These are phyloP conservation scores for Gorsachius goisagi DNA, from an alignment of 2,113 vertebrate species.

Conservation along the genomic window DNA sequence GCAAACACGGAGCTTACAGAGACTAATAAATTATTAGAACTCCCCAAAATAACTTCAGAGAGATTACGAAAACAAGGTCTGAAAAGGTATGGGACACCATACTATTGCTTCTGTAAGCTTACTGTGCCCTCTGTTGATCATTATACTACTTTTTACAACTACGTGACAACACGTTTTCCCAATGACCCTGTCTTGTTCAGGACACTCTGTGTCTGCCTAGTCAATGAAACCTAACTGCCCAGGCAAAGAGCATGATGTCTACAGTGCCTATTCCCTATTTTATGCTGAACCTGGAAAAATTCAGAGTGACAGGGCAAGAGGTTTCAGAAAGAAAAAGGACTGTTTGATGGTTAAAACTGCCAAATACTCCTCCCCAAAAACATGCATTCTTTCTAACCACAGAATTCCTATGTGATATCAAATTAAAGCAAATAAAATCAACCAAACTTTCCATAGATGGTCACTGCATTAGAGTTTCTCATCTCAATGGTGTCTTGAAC, in stretches of 20 bases:
- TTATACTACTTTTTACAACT: not conserved
- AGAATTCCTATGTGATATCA: not conserved
- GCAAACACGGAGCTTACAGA: not conserved
- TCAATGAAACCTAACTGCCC: not conserved
- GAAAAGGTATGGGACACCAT: not conserved
- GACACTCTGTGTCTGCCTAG: not conserved
- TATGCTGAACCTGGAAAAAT: not conserved
- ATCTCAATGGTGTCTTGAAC: not conserved
- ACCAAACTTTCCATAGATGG: not conserved
- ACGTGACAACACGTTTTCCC: not conserved
- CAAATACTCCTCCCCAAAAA: fast-evolving
- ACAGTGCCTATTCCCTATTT: not conserved
- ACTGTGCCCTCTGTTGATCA: constrained; percentile 28
- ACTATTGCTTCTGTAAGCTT: not conserved
- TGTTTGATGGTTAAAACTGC: not conserved
- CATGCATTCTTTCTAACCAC: not conserved
- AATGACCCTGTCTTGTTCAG: not conserved
- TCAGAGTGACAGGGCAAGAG: not conserved
- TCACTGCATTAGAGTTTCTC: not conserved
- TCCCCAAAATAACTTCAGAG: not conserved
- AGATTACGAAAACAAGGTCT: not conserved
- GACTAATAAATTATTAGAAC: not conserved
- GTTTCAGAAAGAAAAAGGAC: not conserved
- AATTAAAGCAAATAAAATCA: not conserved
- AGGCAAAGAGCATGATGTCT: not conserved